Conservation (phyloP, 2,113 vertebrate genomes). For the Puffinus mauretanicus region DNA sequence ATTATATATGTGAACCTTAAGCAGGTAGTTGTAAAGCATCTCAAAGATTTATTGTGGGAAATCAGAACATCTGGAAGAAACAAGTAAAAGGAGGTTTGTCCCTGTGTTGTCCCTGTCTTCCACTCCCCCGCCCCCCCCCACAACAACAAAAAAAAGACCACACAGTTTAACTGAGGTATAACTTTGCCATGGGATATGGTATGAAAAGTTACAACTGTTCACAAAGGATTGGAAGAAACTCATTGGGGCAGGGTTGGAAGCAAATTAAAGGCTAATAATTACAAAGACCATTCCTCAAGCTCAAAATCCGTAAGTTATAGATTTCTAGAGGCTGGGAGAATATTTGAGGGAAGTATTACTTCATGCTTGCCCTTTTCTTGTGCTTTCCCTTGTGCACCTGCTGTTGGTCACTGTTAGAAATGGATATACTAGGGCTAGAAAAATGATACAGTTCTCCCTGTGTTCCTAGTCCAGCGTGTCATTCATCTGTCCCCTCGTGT, state of each 20-base stretch:
- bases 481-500: neutral
- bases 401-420: neutral
- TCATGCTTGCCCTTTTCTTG: neutral
- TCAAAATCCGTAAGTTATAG: accelerated
- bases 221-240: neutral
- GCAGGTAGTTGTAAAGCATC: neutral
- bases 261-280: neutral
- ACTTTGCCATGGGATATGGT: accelerated
- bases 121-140: too few relatives aligned
- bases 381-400: neutral
- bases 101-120: neutral
- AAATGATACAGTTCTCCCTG: neutral
- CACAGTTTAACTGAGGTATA: neutral
- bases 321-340: neutral
- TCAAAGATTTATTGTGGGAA: neutral
- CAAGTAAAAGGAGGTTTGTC: neutral
- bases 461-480: neutral
- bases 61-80: neutral
- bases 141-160: accelerated
- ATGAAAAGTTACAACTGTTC: neutral
- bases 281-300: neutral
- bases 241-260: neutral
- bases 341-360: neutral
- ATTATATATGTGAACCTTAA: neutral
- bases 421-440: neutral